Conservation (phyloP, 2,113 vertebrate genomes). For the Promerops cafer region DNA sequence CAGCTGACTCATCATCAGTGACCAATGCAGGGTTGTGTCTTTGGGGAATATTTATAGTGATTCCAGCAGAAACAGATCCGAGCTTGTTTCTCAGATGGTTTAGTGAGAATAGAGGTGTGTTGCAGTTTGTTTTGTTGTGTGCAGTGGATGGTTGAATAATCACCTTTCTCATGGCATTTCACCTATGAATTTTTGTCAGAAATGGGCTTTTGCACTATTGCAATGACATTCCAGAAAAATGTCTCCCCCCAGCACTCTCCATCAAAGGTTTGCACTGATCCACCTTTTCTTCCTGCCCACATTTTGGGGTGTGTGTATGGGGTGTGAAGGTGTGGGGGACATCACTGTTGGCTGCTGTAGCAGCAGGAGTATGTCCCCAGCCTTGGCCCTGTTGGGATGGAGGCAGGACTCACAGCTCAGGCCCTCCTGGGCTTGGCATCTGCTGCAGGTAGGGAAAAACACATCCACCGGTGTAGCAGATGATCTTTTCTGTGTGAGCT, state of each 20-base stretch:
- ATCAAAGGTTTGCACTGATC: not conserved
- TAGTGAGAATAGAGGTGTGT: not conserved
- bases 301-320: fast-evolving
- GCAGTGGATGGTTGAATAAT: not conserved
- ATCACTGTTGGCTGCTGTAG: not conserved
- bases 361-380: not conserved
- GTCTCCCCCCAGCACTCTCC: no score
- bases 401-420: not conserved
- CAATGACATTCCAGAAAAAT: not conserved
- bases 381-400: not conserved
- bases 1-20: conserved; percentile 12
- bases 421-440: not conserved
- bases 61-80: not conserved
- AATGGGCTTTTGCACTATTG: not conserved
- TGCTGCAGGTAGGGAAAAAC: not conserved
- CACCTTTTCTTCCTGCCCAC: not conserved
- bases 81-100: not conserved
- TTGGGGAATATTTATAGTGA: not conserved
- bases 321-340: not conserved
- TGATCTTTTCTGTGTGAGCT: not conserved
- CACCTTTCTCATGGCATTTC: not conserved
- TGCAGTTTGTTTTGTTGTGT: not conserved
- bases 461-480: fast-evolving
- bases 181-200: not conserved
- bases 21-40: not conserved